Conservation (phyloP, 30 jellyfish, hydroid and myxozoan species). For the Aurelia coerulea region DNA sequence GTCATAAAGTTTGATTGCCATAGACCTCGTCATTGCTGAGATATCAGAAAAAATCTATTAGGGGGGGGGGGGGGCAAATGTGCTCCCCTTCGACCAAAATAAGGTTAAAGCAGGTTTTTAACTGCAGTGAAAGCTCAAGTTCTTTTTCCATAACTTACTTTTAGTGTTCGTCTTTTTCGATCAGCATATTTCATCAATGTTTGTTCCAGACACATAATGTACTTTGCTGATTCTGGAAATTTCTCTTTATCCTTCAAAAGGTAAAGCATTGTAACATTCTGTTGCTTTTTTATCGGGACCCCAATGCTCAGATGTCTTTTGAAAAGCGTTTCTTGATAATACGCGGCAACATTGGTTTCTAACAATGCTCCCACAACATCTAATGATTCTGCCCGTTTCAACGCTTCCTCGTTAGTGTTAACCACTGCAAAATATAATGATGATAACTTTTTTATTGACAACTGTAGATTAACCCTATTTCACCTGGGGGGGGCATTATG, state of each 20-base stretch:
- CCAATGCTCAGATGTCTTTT: background rate
- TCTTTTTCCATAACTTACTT: background rate
- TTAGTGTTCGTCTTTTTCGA: background rate
- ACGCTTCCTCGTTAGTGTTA: constrained; percentile 34
- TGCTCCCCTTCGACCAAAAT: too few relatives aligned
- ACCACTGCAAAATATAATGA: background rate
- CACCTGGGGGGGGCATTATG: too few relatives aligned
- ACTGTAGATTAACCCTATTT: too few relatives aligned
- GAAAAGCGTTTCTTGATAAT: constrained; percentile 8
- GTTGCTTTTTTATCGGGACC: constrained; percentile 9
- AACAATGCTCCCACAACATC: constrained; percentile 33
- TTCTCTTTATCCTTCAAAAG: background rate
- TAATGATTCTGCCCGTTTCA: constrained; percentile 13
- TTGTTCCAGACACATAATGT: constrained; percentile 21
- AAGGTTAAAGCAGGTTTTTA: too few relatives aligned
- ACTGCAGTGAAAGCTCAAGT: too few relatives aligned
- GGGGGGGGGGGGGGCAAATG: too few relatives aligned
- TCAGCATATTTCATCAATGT: constrained; percentile 4
- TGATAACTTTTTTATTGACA: background rate
- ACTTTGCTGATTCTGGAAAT: constrained; percentile 1
- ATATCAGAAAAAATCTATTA: too few relatives aligned
- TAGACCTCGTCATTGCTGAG: too few relatives aligned
- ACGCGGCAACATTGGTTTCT: constrained; percentile 50
- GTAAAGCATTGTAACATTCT: constrained; percentile 34
- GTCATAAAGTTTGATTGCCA: too few relatives aligned